Conservation (phyloP, 2,113 vertebrate genomes). For the Chlamydotis undulata region DNA sequence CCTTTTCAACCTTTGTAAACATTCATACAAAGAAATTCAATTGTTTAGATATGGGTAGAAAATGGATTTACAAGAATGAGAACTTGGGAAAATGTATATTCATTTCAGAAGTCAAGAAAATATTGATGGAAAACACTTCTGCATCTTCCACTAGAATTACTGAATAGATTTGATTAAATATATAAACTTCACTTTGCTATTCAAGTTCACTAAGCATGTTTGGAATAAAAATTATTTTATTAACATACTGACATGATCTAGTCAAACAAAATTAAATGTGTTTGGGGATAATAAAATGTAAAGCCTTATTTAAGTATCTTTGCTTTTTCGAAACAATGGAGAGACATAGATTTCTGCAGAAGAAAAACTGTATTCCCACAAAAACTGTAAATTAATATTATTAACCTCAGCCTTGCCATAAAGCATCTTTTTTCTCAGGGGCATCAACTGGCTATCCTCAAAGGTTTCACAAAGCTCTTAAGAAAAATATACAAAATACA, state of each 20-base stretch:
- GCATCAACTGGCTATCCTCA: background rate
- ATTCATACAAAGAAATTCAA: background rate
- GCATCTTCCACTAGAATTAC: constrained; percentile 56
- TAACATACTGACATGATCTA: constrained; percentile 50
- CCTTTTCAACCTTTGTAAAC: background rate
- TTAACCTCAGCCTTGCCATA: constrained; percentile 21
- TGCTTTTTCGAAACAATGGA: background rate
- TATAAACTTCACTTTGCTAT: constrained; percentile 48
- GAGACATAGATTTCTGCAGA: background rate
- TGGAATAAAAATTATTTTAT: constrained; percentile 61
- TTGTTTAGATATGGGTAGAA: background rate
- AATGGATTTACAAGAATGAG: background rate
- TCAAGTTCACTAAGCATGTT: constrained; percentile 56
- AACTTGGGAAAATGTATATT: background rate
- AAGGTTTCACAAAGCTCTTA: constrained; percentile 2
- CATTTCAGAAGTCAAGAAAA: constrained; percentile 54
- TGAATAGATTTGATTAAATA: constrained; percentile 51
- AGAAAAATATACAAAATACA: background rate
- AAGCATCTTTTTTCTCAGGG: constrained; percentile 26
- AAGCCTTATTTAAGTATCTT: constrained; percentile 14
- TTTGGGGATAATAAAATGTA: constrained; percentile 52
- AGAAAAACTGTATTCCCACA: background rate
- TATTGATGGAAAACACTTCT: constrained; percentile 32
- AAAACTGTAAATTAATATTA: constrained; percentile 34
- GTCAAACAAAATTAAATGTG: constrained; percentile 52